A percentile compares a stretch with the other conserved stretches of the same genome.
Conservation (phyloP, 1,140 invertebrate species). For the Carcinoscorpius rotundicauda region DNA sequence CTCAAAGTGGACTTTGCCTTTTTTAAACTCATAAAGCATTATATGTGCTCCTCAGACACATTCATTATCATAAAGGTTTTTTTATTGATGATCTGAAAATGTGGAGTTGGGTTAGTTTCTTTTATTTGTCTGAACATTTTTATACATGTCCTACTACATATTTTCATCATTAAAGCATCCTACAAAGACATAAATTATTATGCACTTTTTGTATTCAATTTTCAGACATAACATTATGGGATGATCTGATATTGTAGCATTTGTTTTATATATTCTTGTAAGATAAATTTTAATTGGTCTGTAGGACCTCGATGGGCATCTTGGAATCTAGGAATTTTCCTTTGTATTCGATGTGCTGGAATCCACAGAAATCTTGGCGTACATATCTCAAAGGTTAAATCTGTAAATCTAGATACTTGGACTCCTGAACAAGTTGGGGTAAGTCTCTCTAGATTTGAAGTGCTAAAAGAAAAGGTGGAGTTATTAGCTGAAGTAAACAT, state of each 20-base stretch:
- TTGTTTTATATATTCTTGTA: conserved; percentile 3
- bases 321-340: conserved; percentile 95
- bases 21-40: too few relatives aligned
- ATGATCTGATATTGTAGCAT: neutral
- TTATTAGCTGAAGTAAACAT: too few relatives aligned
- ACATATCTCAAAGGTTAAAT: conserved; percentile 96
- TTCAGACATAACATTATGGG: neutral
- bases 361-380: conserved; percentile 96
- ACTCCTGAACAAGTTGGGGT: conserved; percentile 92
- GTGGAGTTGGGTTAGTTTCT: too few relatives aligned
- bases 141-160: too few relatives aligned
- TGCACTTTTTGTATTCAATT: neutral
- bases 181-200: too few relatives aligned
- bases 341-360: conserved; percentile 95
- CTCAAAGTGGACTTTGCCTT: too few relatives aligned
- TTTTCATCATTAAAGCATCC: too few relatives aligned
- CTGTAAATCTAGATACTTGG: conserved; percentile 95
- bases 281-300: conserved; percentile 14
- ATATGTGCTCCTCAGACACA: too few relatives aligned
- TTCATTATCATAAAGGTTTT: too few relatives aligned
- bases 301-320: conserved; percentile 95
- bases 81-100: too few relatives aligned
- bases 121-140: too few relatives aligned
- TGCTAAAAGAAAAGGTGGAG: too few relatives aligned
- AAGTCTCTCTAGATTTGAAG: conserved; percentile 26